Base-by-base conservation (phyloP, 2,888 invertebrate genomes). In the Tanypteryx hageni region DNA sequence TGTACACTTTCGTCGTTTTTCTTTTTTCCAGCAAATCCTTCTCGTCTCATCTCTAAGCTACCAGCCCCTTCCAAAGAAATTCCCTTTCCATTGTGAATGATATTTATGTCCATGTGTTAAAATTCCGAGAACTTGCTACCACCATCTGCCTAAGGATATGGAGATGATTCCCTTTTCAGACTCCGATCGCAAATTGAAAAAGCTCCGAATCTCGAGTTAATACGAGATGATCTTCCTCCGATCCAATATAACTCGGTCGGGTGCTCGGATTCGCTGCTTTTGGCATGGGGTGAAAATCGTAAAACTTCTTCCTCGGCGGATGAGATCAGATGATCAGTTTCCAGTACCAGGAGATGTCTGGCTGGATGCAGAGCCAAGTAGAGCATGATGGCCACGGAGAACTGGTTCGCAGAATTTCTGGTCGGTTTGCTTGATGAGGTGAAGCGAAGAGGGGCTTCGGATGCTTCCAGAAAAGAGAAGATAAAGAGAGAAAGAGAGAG, bases 371-470 rank as follows among this genome's bases (percentile, higher is more conserved):
- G 18, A 11, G 83, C n/a, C 56, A 83, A 83, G 83, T 83, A 56
- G 83, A 83, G 83, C 83, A 57, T 57, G 83, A 7, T n/a, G 83
- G 44, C 82, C 82, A 82, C 82, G 16, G 82, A 18, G 82, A 31
- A 82, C 82, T 44, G 82, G 82, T 31, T 44, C 31, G 31, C 27
- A 44, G 82, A 82, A 31, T 82, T 44, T 31, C 31, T 57, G 83
- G 57, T 83, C 83, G 56, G 83, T 83, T 83, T 83, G 83, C 83
- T 83, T 83, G 83, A 83, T 83, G 83, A 83, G 83, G 56, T 83
- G 83, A 0, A 82, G 83, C 83, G 57, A 11, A 18, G 57, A 57
- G 57, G 2, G n/a, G 82, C 44, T 83, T 83, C 83, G 44, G 83
- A 57, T 56, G 83, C 56, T 57, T 31, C 56, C 56, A 27, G 56